Conservation (phyloP, 2,797 vertebrate genomes). For the Pseudopleuronectes americanus region DNA sequence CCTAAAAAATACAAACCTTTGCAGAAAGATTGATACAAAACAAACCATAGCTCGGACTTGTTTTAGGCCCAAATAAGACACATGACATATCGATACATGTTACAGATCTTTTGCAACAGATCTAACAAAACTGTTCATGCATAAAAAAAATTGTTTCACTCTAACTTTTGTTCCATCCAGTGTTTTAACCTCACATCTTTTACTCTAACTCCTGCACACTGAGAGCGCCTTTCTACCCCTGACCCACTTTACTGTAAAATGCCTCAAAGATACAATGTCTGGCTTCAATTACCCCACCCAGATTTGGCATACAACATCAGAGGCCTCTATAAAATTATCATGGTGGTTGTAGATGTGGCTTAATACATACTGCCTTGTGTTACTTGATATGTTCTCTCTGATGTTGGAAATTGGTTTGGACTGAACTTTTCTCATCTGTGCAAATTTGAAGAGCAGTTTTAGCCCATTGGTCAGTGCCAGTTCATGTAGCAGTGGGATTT, state of each 20-base stretch:
- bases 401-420: conserved; percentile 58
- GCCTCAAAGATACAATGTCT: conserved; percentile 73
- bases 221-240: conserved; percentile 42
- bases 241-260: conserved; percentile 78
- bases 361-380: conserved; percentile 65
- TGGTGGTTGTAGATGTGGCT: conserved; percentile 72
- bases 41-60: too few species aligned
- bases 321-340: conserved; percentile 78
- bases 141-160: neutral
- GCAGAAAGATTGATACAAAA: conserved; percentile 51
- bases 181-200: conserved; percentile 37
- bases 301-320: conserved; percentile 72
- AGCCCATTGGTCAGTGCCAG: conserved; percentile 7
- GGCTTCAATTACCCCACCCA: conserved; percentile 83
- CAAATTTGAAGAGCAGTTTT: conserved; percentile 37
- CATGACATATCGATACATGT: conserved; percentile 1
- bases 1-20: conserved; percentile 69
- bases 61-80: conserved; percentile 7
- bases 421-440: conserved; percentile 42
- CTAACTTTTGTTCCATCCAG: neutral
- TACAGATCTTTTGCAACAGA: conserved; percentile 1
- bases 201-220: conserved; percentile 26
- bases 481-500: neutral
- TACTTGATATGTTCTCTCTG: conserved; percentile 71
- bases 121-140: neutral